Evolutionary conservation across 2,113 vertebrate species (phyloP).

Genomic region (Ivindomyrus marchei): DNA sequence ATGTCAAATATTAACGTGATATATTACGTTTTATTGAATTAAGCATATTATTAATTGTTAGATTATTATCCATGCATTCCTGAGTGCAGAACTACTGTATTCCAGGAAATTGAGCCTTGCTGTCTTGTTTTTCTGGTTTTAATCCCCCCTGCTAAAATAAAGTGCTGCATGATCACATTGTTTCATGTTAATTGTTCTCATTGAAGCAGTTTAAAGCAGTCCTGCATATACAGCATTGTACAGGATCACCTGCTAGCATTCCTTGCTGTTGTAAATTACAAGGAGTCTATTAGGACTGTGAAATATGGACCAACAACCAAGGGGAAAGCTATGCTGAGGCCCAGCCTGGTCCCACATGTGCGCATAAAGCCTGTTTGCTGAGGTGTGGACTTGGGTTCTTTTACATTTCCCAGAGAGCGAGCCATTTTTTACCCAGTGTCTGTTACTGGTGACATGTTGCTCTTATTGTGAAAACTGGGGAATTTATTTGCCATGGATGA

Average conservation of each 20-base stretch:
- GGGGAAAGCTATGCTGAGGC: neutral
- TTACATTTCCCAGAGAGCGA: neutral
- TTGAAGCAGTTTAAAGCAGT: neutral
- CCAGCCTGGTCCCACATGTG: neutral
- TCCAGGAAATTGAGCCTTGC: neutral
- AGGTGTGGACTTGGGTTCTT: neutral
- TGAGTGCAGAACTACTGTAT: neutral
- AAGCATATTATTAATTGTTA: constrained; percentile 2
- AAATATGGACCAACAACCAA: neutral
- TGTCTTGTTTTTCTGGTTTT: neutral
- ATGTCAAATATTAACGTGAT: neutral
- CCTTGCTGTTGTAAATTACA: neutral
- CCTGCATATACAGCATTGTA: neutral
- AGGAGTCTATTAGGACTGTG: neutral
- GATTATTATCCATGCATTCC: neutral
- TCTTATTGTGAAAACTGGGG: neutral
- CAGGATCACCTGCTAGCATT: neutral
- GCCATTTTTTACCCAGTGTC: neutral
- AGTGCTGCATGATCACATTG: neutral
- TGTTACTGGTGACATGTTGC: neutral
- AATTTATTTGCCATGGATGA: neutral
- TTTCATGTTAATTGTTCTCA: neutral
- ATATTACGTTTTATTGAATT: neutral
- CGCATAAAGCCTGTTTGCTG: neutral
- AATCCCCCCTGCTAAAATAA: neutral